Base-by-base conservation (phyloP, 2,888 invertebrate genomes). In the Agriotes lineatus region DNA sequence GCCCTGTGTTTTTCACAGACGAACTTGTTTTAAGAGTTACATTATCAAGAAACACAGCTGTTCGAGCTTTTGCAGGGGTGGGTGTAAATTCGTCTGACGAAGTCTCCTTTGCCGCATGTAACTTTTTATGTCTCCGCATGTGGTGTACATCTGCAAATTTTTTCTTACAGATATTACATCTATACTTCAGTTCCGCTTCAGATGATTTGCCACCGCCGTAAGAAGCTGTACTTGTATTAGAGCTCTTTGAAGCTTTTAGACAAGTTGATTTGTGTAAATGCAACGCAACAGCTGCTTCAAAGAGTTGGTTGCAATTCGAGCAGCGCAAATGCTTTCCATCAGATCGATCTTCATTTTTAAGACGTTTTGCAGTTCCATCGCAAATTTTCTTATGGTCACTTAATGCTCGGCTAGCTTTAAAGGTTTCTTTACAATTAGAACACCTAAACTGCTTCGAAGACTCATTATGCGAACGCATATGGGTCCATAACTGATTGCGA, bases 81-180 rank as follows among this genome's bases (percentile, higher is more conserved):
- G 6, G 3, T 12, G 37, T 3, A n/a, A 1, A 6, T 12, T 37
- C 37, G 14, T 6, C 37, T 12, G n/a, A 10, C 6, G 37, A 12
- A 2, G 37, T n/a, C n/a, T n/a, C n/a, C n/a, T n/a, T n/a, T n/a
- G n/a, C n/a, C n/a, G n/a, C 9, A 44, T 63, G 62, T 3, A 42
- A 19, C 10, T 44, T 42, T 10, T 63, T 63, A 20, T 63, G 63
- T 14, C n/a, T 16, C 12, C 63, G 63, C 63, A 63, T 63, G 12
- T 63, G 33, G 33, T 18, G 12, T 9, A 63, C 20, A 35, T 63
- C 56, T 3, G 16, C 30, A 63, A 63, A 63, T 16, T 56, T 63
- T 20, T 44, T 22, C 12, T 44, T 42, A 14, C 63, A 63, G 10
- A 63, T 42, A 22, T 14, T 56, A 22, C 63, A 63, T 7, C 62